phyloP scores from a whole-genome alignment of 2,797 vertebrate species.

The Astyanax mexicanus region DNA sequence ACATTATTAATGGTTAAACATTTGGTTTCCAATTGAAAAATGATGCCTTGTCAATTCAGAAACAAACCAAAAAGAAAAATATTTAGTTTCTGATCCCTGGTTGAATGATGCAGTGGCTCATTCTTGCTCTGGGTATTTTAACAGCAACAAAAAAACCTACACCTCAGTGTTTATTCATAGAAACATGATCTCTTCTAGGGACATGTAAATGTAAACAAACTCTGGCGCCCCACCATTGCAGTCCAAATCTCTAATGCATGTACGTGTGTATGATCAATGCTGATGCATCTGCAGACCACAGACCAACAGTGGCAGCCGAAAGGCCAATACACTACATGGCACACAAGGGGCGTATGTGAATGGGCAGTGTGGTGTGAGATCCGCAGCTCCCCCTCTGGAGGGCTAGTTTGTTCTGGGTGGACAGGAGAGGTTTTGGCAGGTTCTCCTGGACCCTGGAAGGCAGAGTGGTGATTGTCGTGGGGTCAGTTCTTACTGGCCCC shows the following conservation, averaged over 20 bases:
- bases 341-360: neutral
- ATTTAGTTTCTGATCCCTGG: slow-evolving; percentile 5
- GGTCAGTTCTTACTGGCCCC: slow-evolving; percentile 17
- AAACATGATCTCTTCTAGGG: neutral
- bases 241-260: neutral
- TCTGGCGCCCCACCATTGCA: neutral
- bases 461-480: slow-evolving; percentile 72
- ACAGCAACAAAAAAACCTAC: neutral
- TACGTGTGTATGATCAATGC: neutral
- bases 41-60: too few species aligned
- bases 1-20: neutral
- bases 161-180: neutral
- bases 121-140: neutral
- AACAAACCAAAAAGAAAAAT: neutral
- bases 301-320: neutral
- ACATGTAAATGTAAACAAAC: slow-evolving; percentile 1
- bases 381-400: slow-evolving; percentile 20
- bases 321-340: neutral
- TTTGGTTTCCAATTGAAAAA: neutral
- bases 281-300: slow-evolving; percentile 2
- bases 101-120: neutral
- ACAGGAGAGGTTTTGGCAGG: slow-evolving; percentile 50
- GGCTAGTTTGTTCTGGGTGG: slow-evolving; percentile 62
- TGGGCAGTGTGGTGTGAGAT: slow-evolving; percentile 10
- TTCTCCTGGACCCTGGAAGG: slow-evolving; percentile 68